phyloP scores from a whole-genome alignment of 2,888 invertebrate genomes.

The Leptinotarsa tumamoca region DNA sequence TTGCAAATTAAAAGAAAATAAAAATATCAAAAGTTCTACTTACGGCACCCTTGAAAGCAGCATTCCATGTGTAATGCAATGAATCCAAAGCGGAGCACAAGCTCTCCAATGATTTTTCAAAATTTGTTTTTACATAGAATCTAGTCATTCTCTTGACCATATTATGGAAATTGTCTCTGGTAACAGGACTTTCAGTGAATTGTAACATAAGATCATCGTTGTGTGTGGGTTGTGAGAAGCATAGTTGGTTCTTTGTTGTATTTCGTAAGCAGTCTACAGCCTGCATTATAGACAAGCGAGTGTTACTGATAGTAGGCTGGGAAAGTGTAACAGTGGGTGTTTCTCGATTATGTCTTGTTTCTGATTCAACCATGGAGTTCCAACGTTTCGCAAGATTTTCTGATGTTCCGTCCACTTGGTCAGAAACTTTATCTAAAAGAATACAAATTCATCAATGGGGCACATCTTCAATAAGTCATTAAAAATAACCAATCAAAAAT shows the following conservation, averaged over 20 bases:
- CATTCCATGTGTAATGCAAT: conserved; percentile 75
- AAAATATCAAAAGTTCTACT: conserved; percentile 51
- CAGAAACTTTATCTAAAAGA: conserved; percentile 26
- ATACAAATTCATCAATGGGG: background rate
- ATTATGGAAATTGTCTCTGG: conserved; percentile 76
- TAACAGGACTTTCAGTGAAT: conserved; percentile 68
- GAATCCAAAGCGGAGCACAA: conserved; percentile 75
- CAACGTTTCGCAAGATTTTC: conserved; percentile 51
- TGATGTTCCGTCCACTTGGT: conserved; percentile 34
- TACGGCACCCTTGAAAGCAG: conserved; percentile 74
- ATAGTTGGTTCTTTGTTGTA: conserved; percentile 62
- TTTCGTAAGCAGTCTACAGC: conserved; percentile 50
- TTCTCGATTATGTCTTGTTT: conserved; percentile 64
- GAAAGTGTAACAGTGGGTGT: conserved; percentile 59
- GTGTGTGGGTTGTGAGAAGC: conserved; percentile 90
- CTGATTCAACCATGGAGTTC: conserved; percentile 62
- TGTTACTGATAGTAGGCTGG: conserved; percentile 53
- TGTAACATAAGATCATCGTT: conserved; percentile 83
- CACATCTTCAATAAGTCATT: background rate
- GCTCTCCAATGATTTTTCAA: conserved; percentile 75
- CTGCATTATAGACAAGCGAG: conserved; percentile 49
- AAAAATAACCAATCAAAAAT: background rate
- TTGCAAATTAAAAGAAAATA: too few relatives aligned
- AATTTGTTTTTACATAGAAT: conserved; percentile 83
- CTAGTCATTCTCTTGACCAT: conserved; percentile 93